Evolutionary conservation across 1,140 invertebrate species (phyloP).

Genomic region (Homarus americanus): DNA sequence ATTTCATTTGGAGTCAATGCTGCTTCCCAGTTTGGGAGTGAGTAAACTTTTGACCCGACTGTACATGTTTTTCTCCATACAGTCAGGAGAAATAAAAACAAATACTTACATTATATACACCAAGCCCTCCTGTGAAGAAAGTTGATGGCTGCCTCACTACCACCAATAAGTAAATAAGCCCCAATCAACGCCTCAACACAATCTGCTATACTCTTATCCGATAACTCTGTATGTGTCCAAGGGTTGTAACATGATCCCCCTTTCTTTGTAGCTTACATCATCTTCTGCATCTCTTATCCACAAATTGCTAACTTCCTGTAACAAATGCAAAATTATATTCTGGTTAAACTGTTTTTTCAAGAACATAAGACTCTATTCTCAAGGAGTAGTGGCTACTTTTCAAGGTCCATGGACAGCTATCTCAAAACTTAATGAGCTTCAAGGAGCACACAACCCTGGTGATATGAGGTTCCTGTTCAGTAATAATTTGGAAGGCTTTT

Average conservation of each 20-base stretch:
- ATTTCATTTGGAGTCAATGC: no score
- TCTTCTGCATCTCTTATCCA: background rate
- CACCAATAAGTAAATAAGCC: constrained; percentile 40
- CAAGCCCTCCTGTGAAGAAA: constrained; percentile 41
- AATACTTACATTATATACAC: constrained; percentile 29
- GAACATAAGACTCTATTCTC: no score
- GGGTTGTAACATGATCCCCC: constrained; percentile 55
- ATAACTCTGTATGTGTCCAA: constrained; percentile 41
- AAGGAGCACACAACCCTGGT: no score
- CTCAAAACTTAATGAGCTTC: no score
- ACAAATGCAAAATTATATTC: background rate
- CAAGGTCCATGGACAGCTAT: no score
- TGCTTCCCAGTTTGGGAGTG: no score
- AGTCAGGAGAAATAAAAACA: background rate
- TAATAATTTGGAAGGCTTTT: no score
- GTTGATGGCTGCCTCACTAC: constrained; percentile 18
- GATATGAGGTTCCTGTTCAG: no score
- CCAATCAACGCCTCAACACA: constrained; percentile 53
- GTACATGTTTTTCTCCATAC: background rate
- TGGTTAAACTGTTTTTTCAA: no score
- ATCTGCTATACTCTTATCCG: constrained; percentile 62
- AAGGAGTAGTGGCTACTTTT: no score
- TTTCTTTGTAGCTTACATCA: background rate
- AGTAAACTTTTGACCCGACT: no score
- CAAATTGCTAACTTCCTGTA: constrained; percentile 9